These are phyloP conservation scores for Drosophila busckii DNA, from an alignment of 1,140 invertebrate species.

Conservation along the genomic window DNA sequence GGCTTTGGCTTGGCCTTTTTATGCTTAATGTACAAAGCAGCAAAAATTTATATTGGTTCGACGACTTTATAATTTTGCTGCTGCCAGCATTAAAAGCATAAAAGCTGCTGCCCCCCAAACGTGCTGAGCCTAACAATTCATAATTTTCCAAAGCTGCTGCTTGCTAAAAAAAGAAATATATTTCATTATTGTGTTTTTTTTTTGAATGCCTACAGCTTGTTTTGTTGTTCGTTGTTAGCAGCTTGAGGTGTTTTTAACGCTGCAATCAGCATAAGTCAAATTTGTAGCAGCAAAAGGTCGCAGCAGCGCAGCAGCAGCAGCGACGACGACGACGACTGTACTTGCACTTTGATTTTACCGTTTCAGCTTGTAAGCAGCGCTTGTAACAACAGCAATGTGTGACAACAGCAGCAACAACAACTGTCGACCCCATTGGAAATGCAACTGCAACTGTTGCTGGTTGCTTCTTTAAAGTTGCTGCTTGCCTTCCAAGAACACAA, in stretches of 20 bases:
- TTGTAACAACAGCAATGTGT: conserved; percentile 25
- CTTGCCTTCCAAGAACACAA: conserved; percentile 39
- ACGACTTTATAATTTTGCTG: conserved; percentile 26
- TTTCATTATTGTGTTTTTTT: conserved; percentile 24
- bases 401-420: conserved; percentile 15
- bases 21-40: conserved; percentile 8
- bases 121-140: conserved; percentile 66
- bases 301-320: not conserved
- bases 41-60: conserved; percentile 18
- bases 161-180: conserved; percentile 1
- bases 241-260: conserved; percentile 54
- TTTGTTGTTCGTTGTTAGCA: conserved; percentile 19
- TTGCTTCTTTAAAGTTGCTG: conserved; percentile 6
- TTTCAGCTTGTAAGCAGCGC: conserved; percentile 14
- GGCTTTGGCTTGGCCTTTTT: conserved; percentile 36
- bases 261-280: conserved; percentile 75
- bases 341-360: conserved; percentile 5
- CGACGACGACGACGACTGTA: not conserved
- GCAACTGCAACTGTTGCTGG: not conserved
- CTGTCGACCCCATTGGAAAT: conserved; percentile 20
- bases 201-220: conserved; percentile 46
- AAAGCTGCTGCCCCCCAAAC: conserved; percentile 36
- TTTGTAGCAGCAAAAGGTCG: conserved; percentile 63
- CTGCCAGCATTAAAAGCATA: conserved; percentile 7
- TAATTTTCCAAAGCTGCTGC: conserved; percentile 5